Base-by-base conservation (phyloP, 2,113 vertebrate genomes). In the Seriola dumerili region DNA sequence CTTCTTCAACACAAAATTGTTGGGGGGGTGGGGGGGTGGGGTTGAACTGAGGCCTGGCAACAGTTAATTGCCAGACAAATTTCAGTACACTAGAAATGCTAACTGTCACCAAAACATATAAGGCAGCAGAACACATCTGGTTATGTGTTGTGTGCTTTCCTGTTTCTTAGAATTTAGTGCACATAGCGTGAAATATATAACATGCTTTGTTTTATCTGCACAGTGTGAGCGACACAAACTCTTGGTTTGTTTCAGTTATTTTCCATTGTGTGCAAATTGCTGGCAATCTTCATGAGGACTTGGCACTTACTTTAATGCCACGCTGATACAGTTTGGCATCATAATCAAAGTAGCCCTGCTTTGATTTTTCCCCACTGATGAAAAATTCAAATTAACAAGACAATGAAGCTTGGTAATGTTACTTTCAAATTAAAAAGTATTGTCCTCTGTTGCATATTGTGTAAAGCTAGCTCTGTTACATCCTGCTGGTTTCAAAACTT, bases 221-320 rank as follows among this genome's bases (percentile, higher is more conserved):
- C 29, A 32, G 8, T 11, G 40, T n/a, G 55, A 79, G 23, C n/a
- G 57, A 67, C 69, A 36, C 21, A 77, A 55, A 57, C 61, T 25
- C 29, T 3, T 4, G 0, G 5, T 63, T 72, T 32, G 34, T 34
- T 62, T 70, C 44, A 52, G 32, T 64, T 62, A 12, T 76, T 76
- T 63, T 68, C 25, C 71, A 68, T 34, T 50, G 72, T 78, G 68
- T 64, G 76, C 25, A 44, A 78, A 78, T 19, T 38, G 66, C 55
- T 82, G 78, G 40, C 62, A 77, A 61, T 74, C 77, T 57, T 34
- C 59, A 48, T 29, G 19, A 65, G 58, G 71, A 70, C 55, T 58
- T 82, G 85, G 81, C 78, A 84, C 57, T 69, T 69, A 55, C 67
- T 83, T 83, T 80, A 58, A 65, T 62, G 40, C 61, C 81, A 50